Evolutionary conservation across 2,113 vertebrate genomes (phyloP), one percentile per base, ranked within the genome.

Genomic region (Acanthochromis polyacanthus): DNA sequence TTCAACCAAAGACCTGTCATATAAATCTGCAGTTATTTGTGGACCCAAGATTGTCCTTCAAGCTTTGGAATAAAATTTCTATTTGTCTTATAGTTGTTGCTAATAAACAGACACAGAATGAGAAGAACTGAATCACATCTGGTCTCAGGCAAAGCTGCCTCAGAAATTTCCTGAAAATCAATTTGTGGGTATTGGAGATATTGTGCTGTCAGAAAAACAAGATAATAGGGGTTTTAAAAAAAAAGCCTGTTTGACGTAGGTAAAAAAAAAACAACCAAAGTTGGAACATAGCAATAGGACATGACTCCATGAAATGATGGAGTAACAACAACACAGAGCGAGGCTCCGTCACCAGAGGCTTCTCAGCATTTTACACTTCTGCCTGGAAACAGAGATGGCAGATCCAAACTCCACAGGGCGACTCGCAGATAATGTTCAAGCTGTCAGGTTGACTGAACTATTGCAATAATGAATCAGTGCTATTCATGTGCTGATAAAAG

Each of bases 381-480:
- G 43, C 56, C 40, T 66, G 57, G 67, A 72, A 80, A 50, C 32
- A 45, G n/a, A 16, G 46, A 45, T 23, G 55, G 57, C 48, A 23
- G 32, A 10, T 60, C 28, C 40, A 19, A 32, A 66, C 60, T 20
- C 64, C 58, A 10, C 70, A 12, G 50, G 20, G 15, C 7, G 53
- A 4, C 60, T 59, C 11, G 20, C 2, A 46, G 19, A 40, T 69
- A 30, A 22, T 52, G 17, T 64, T 66, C 32, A 10, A 1, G 38
- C 45, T 0, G 19, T 25, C 59, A 38, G 63, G 50, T 46, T 62
- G 59, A 64, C 6, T 45, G 28, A 69, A 20, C 32, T 62, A 71
- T 32, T 19, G 19, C 32, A 51, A 50, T n/a, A 19, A 12, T 43
- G 48, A 51, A 19, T 9, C 17, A 15, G 48, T n/a, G 17, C 15